Conservation (phyloP, 2,113 vertebrate genomes). For the Melierax canorus region DNA sequence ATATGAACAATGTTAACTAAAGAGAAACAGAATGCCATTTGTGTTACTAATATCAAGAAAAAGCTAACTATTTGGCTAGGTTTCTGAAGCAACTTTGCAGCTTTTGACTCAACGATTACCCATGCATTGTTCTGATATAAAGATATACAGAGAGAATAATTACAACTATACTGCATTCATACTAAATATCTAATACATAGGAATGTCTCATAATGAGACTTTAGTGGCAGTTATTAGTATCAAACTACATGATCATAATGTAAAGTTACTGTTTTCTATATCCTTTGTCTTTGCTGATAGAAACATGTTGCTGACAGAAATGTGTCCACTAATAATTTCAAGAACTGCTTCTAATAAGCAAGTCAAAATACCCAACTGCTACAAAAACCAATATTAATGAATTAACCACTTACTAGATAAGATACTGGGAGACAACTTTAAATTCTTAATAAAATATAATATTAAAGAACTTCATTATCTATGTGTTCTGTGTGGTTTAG, state of each 20-base stretch:
- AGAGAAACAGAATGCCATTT: not conserved
- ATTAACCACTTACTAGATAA: not conserved
- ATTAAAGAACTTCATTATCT: not conserved
- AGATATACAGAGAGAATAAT: not conserved
- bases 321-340: not conserved
- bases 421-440: not conserved
- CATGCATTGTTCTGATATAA: not conserved
- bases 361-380: not conserved
- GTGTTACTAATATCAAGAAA: not conserved
- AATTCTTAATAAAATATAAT: not conserved
- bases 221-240: no score
- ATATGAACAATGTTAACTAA: not conserved
- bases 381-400: not conserved
- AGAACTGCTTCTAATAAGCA: not conserved
- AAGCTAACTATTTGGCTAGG: not conserved
- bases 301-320: not conserved
- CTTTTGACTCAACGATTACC: not conserved
- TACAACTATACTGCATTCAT: not conserved
- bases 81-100: not conserved
- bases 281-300: not conserved
- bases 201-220: not conserved
- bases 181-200: not conserved
- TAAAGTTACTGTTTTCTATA: not conserved
- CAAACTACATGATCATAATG: not conserved
- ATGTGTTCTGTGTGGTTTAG: not conserved